Evolutionary conservation across 2,888 invertebrate genomes (phyloP), one percentile per base, ranked within the genome.

Genomic region (Boloria euphrosyne): DNA sequence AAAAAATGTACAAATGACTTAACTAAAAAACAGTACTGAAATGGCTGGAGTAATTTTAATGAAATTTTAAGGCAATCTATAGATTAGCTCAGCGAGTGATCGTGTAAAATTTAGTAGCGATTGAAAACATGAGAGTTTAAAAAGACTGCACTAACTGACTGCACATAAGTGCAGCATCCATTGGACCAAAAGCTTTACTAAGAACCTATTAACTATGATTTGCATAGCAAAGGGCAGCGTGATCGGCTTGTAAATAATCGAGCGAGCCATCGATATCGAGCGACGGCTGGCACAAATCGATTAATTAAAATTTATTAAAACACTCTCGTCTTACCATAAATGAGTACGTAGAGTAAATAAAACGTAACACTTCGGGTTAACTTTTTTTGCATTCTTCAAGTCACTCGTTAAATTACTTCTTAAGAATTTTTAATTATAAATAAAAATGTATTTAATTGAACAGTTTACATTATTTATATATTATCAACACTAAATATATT

Each of bases 141-240:
- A 31, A 38, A 38, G 7, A 59, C 18, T 59, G 31, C 47, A 59
- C 38, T 38, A 18, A 7, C n/a, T n/a, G n/a, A n/a, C n/a, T n/a
- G n/a, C n/a, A n/a, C n/a, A n/a, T 31, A 14, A 59, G 49, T n/a
- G 17, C 59, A 49, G 59, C 59, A 58, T 52, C 57, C 57, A 31
- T 43, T 46, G 58, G 52, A 59, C 18, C 57, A 52, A 18, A 46
- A 65, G 65, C 65, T 53, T 53, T 47, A 47, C 58, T 58, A 57
- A 66, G 38, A 66, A 63, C 62, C 59, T 66, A 68, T 68, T 68
- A 68, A 68, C 66, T 47, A 53, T 47, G 52, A 78, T 84, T 80
- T 78, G 78, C 83, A 84, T 83, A 74, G 74, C 69, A 80, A 77
- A 75, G 75, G 75, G 69, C 71, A 63, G 62, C 70, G 74, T 77